Conservation (phyloP, 2,888 invertebrate species). For the Drosophila heteroneura region DNA sequence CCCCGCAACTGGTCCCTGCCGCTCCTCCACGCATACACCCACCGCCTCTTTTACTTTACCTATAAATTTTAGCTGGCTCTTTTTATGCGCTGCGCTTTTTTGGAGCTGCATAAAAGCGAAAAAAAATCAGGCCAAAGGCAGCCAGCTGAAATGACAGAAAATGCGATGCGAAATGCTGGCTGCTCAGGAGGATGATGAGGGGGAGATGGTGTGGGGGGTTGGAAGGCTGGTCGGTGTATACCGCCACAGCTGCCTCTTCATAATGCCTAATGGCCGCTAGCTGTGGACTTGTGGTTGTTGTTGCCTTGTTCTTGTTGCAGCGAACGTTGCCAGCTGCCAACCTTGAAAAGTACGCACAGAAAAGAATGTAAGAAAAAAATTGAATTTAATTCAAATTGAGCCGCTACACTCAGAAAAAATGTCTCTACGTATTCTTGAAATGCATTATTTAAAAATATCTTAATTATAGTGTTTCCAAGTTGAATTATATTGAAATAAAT, state of each 20-base stretch:
- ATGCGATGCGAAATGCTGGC: constrained; percentile 45
- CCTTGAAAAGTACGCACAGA: constrained; percentile 58
- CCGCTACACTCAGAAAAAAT: constrained; percentile 14
- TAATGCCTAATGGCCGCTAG: constrained; percentile 69
- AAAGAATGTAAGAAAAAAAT: constrained; percentile 40
- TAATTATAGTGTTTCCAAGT: not conserved
- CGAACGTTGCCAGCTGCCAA: constrained; percentile 47
- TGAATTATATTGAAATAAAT: not conserved
- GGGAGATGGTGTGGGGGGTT: constrained; percentile 4
- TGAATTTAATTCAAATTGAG: constrained; percentile 78
- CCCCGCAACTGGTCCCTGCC: not conserved
- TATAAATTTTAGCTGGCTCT: constrained; percentile 8
- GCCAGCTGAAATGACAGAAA: constrained; percentile 58
- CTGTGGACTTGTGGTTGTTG: constrained; percentile 31
- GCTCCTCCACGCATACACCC: not conserved
- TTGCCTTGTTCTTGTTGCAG: constrained; percentile 28
- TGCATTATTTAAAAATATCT: not conserved
- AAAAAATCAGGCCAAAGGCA: constrained; percentile 50
- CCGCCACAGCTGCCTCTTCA: constrained; percentile 35
- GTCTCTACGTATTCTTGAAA: not conserved
- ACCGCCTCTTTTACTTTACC: not conserved
- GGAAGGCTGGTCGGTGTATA: constrained; percentile 12
- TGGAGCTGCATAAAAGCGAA: constrained; percentile 43
- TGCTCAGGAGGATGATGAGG: not conserved
- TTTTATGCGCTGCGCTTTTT: constrained; percentile 15